Conservation (phyloP, 2,113 vertebrate genomes). For the Crotalus horridus region DNA sequence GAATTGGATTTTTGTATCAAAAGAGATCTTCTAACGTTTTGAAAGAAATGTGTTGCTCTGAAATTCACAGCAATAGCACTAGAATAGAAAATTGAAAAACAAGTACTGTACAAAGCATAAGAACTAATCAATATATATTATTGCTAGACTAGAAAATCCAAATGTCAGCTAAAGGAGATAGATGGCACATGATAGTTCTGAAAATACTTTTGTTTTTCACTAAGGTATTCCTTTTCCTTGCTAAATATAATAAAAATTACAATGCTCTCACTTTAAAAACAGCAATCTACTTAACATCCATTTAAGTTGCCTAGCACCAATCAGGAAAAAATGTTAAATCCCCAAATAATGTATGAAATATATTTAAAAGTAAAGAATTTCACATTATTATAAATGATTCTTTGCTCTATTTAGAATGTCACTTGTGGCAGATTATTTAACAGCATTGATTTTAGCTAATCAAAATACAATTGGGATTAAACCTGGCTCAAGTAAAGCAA, state of each 20-base stretch:
- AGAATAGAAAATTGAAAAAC: background rate
- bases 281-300: background rate
- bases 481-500: background rate
- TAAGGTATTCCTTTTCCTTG: background rate
- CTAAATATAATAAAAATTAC: background rate
- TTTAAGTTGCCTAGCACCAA: background rate
- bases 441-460: background rate
- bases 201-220: background rate
- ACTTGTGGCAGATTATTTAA: background rate
- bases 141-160: background rate
- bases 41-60: background rate
- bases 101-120: conserved; percentile 24
- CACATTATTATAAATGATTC: background rate
- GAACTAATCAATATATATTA: fast-evolving
- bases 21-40: background rate
- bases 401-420: background rate
- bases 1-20: background rate
- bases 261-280: background rate
- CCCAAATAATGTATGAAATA: conserved; percentile 5
- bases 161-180: background rate
- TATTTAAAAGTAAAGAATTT: background rate
- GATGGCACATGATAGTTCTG: fast-evolving
- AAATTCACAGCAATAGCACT: background rate
- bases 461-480: background rate
- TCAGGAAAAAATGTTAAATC: background rate